Conservation (phyloP, 2,888 invertebrate genomes). For the Syrista parreyssii region DNA sequence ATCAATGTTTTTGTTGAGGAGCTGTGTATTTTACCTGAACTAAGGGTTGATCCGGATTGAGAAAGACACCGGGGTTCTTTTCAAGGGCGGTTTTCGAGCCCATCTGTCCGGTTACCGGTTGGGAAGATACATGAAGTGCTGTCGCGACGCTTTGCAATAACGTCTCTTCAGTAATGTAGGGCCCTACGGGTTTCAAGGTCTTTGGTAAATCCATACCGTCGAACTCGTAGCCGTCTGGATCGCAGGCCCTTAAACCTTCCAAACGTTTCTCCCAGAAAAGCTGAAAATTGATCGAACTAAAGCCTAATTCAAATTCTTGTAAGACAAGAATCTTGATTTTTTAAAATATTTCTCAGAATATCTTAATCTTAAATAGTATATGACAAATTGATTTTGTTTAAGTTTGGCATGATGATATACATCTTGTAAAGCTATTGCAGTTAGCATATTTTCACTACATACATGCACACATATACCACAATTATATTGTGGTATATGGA, state of each 20-base stretch:
- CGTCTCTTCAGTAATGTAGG: slow-evolving; percentile 88
- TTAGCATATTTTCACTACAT: background rate
- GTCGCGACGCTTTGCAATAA: slow-evolving; percentile 94
- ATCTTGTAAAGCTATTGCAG: background rate
- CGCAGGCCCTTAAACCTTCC: slow-evolving; percentile 87
- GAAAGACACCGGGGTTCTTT: slow-evolving; percentile 93
- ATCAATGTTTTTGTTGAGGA: slow-evolving; percentile 1
- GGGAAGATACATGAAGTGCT: slow-evolving; percentile 89
- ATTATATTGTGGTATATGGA: background rate
- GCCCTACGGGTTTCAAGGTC: slow-evolving; percentile 84
- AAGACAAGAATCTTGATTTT: background rate
- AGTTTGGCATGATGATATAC: background rate
- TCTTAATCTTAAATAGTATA: background rate
- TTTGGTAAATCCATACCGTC: slow-evolving; percentile 88
- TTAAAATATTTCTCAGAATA: too few relatives aligned
- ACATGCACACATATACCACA: background rate
- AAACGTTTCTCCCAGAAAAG: slow-evolving; percentile 86
- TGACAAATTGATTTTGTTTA: background rate
- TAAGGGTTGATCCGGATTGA: slow-evolving; percentile 96
- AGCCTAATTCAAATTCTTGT: background rate
- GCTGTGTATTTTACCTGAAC: slow-evolving; percentile 74
- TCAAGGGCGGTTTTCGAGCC: slow-evolving; percentile 84
- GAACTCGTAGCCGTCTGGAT: slow-evolving; percentile 85
- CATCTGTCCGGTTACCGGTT: slow-evolving; percentile 92
- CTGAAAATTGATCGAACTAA: slow-evolving; percentile 39